Percentiles rank a stretch among this genome's conserved stretches.
phyloP scores from a whole-genome alignment of 2,888 invertebrate genomes.

The Chrysolina haemoptera region DNA sequence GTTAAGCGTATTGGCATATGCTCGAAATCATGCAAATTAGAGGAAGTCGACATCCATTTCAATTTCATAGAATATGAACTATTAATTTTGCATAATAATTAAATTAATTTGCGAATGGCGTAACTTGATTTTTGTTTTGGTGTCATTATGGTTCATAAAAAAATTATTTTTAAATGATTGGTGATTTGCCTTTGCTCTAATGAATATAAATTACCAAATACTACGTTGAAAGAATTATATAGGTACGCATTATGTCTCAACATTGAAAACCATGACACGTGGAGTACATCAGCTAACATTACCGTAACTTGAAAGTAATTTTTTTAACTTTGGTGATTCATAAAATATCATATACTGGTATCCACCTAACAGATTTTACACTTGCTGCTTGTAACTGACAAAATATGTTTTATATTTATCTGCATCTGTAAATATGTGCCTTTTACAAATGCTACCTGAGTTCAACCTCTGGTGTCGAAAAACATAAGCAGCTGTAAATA shows the following conservation, averaged over 20 bases:
- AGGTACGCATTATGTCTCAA: background rate
- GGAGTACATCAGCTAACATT: too few species aligned
- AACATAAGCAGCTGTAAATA: too few species aligned
- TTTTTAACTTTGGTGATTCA: too few species aligned
- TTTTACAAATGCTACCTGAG: too few species aligned
- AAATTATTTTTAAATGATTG: background rate
- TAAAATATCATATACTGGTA: too few species aligned
- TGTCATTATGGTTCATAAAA: background rate
- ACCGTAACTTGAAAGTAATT: too few species aligned
- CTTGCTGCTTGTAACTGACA: too few species aligned
- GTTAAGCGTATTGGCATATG: constrained; percentile 12
- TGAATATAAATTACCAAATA: background rate
- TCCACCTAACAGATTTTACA: too few species aligned
- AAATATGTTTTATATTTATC: too few species aligned
- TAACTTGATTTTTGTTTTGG: background rate
- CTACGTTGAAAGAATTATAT: background rate
- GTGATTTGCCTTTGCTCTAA: background rate
- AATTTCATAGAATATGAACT: background rate
- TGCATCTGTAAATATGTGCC: too few species aligned
- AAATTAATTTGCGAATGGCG: background rate
- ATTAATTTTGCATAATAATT: background rate
- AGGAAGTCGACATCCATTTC: constrained; percentile 9
- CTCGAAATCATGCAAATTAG: background rate
- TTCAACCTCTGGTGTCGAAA: too few species aligned
- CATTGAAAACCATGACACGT: too few species aligned